Evolutionary conservation across 2,113 vertebrate species (phyloP).

Genomic region (Brevimyrus niger): DNA sequence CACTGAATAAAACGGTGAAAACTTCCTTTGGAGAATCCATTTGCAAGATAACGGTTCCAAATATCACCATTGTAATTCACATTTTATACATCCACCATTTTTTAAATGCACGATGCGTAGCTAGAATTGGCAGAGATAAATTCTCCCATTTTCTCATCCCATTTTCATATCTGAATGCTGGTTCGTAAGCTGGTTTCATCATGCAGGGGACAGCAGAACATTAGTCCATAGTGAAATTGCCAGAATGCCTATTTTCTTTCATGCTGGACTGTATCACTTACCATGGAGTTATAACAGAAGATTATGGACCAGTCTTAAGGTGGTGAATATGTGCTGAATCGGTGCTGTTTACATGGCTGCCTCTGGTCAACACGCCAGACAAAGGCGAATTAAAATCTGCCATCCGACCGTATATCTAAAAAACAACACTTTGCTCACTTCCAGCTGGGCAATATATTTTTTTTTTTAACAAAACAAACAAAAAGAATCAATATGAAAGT

Average conservation of each 20-base stretch:
- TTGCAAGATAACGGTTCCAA: not conserved
- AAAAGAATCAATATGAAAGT: not conserved
- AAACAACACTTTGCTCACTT: not conserved
- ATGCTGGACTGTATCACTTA: not conserved
- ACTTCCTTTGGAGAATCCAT: not conserved
- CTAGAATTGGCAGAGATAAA: not conserved
- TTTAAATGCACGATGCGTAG: not conserved
- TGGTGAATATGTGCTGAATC: not conserved
- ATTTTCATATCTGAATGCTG: not conserved
- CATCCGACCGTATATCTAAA: not conserved
- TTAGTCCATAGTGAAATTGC: not conserved
- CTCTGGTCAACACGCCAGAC: not conserved
- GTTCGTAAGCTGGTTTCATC: not conserved
- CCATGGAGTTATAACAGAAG: not conserved
- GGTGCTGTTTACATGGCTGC: not conserved
- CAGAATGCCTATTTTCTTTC: not conserved
- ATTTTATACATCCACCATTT: not conserved
- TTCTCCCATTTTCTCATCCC: not conserved
- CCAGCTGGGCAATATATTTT: not conserved
- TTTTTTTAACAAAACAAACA: constrained; percentile 1
- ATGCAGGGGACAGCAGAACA: not conserved
- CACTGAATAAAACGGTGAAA: constrained; percentile 1
- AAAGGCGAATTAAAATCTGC: not conserved
- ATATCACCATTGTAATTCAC: not conserved
- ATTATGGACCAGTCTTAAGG: not conserved